Percentiles rank a stretch among this genome's conserved stretches.
Conservation (phyloP, 64 coral and sea anemone genomes). For the Hydrozoanthus tunicans region DNA sequence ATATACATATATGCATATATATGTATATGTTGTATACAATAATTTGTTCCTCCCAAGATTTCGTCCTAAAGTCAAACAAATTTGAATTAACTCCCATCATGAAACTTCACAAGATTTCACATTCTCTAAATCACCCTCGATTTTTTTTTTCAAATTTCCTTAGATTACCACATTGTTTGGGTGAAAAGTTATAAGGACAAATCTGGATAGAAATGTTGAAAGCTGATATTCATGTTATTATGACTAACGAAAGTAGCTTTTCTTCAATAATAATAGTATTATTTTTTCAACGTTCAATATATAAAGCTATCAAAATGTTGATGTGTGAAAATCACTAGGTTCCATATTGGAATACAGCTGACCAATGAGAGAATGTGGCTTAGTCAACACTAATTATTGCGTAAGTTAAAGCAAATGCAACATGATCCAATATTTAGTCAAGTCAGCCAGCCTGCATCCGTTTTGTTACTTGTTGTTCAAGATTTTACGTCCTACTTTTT, state of each 20-base stretch:
- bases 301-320: conserved; percentile 36
- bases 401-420: background rate
- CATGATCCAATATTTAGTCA: conserved; percentile 23
- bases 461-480: conserved; percentile 18
- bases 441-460: too few relatives aligned
- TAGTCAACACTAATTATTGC: conserved; percentile 21
- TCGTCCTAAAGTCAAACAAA: too few relatives aligned
- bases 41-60: too few relatives aligned
- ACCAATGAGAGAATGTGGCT: background rate
- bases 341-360: conserved; percentile 20
- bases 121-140: too few relatives aligned
- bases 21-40: too few relatives aligned
- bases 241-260: background rate
- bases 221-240: background rate
- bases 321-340: conserved; percentile 12
- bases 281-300: background rate
- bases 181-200: background rate
- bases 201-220: background rate
- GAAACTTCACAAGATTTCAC: too few relatives aligned
- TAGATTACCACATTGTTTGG: too few relatives aligned
- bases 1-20: too few relatives aligned
- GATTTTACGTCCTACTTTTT: background rate
- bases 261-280: background rate
- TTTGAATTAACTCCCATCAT: too few relatives aligned
- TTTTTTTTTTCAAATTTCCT: too few relatives aligned